Conservation (phyloP, 2,888 invertebrate species). For the Limnephilus lunatus region DNA sequence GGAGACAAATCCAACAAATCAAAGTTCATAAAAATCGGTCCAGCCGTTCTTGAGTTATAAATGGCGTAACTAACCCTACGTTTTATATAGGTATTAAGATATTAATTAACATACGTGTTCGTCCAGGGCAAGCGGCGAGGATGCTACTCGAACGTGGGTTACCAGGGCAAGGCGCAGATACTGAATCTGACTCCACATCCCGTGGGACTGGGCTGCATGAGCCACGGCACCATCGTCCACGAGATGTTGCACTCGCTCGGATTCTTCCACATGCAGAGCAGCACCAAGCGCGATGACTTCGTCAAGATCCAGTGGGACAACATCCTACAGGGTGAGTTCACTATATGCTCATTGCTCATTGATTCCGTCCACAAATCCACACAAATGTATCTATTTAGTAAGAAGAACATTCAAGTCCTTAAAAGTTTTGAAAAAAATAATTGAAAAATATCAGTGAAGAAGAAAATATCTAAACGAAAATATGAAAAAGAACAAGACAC, state of each 20-base stretch:
- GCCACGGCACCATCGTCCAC: conserved; percentile 83
- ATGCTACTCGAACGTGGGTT: conserved; percentile 75
- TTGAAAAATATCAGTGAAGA: too few species aligned
- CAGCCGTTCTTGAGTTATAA: too few species aligned
- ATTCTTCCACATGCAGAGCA: conserved; percentile 90
- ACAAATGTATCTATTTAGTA: too few species aligned
- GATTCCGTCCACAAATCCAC: too few species aligned
- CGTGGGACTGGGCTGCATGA: conserved; percentile 77
- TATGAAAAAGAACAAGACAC: too few species aligned
- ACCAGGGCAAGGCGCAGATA: conserved; percentile 72
- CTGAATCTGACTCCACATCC: conserved; percentile 75
- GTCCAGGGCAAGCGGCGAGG: conserved; percentile 85
- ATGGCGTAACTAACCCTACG: too few species aligned
- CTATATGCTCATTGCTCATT: conserved; percentile 12
- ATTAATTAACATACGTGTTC: background rate
- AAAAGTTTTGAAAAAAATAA: too few species aligned
- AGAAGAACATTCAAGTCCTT: too few species aligned
- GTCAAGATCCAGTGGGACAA: conserved; percentile 87
- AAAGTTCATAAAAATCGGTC: too few species aligned
- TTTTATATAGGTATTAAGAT: too few species aligned
- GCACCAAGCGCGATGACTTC: conserved; percentile 86
- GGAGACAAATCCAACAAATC: too few species aligned
- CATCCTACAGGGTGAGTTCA: conserved; percentile 77
- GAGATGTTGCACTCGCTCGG: conserved; percentile 89
- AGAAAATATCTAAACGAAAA: too few species aligned